phyloP scores from a whole-genome alignment of 53 echinoderm and acorn worm genomes.

The Echinometra lucunter region DNA sequence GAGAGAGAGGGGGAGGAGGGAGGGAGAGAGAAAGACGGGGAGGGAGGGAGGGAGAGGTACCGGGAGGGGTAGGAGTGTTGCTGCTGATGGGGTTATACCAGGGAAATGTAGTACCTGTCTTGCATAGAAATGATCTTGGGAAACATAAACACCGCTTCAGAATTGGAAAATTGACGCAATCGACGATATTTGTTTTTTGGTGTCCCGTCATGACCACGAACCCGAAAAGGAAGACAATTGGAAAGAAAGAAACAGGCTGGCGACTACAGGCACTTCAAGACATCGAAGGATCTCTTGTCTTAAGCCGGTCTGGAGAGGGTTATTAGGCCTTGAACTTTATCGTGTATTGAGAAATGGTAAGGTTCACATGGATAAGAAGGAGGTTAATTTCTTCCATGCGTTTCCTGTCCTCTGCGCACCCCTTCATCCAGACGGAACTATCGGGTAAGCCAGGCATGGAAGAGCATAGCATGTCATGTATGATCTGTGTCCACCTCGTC shows the following conservation, averaged over 20 bases:
- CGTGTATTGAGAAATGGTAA: slow-evolving; percentile 44
- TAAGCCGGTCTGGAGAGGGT: slow-evolving; percentile 25
- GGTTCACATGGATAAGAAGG: slow-evolving; percentile 1
- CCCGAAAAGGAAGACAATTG: neutral
- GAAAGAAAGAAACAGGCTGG: neutral
- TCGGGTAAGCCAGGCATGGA: slow-evolving; percentile 25
- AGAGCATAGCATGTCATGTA: neutral
- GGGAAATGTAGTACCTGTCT: no score
- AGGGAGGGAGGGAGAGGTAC: no score
- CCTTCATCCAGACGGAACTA: slow-evolving; percentile 29
- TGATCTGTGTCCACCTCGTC: no score
- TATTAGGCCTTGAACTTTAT: slow-evolving; percentile 33
- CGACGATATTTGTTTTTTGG: no score
- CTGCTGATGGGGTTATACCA: no score
- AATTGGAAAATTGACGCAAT: no score
- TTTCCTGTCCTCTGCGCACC: slow-evolving; percentile 13
- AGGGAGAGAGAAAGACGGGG: neutral
- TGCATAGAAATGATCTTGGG: no score
- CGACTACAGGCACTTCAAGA: neutral
- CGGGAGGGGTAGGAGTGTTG: neutral
- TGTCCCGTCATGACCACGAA: no score
- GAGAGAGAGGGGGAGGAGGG: neutral
- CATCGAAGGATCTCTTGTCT: neutral
- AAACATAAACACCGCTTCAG: no score
- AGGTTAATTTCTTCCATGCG: slow-evolving; percentile 38